Conservation (phyloP, 2,113 vertebrate genomes). For the Urocolius indicus region DNA sequence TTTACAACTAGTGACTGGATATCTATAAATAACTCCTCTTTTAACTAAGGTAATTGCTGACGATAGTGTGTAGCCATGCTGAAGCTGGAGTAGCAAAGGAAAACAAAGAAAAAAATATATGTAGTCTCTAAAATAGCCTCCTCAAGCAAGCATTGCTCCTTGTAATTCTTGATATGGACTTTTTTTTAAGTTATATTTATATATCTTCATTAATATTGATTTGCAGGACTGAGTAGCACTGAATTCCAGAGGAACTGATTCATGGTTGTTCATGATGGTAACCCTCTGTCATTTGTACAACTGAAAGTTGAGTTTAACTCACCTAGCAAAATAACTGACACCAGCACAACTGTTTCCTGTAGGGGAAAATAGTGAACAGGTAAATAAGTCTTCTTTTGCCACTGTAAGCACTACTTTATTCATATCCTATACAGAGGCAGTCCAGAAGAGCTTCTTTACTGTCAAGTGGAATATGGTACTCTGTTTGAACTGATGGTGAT, state of each 20-base stretch:
- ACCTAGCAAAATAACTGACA: background rate
- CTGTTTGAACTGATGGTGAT: background rate
- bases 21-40: background rate
- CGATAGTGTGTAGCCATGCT: background rate
- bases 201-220: background rate
- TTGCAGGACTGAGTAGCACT: background rate
- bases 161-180: background rate
- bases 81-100: background rate
- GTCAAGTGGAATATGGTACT: background rate
- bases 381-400: background rate
- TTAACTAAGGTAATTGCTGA: background rate
- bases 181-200: background rate
- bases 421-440: background rate
- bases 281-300: background rate
- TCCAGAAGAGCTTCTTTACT: background rate
- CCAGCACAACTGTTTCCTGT: background rate
- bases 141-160: background rate
- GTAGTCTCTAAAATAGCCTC: background rate
- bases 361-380: background rate
- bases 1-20: background rate
- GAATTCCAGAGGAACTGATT: background rate
- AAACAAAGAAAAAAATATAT: background rate
- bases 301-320: background rate
- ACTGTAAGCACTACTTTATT: background rate
- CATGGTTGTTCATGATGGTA: background rate